A percentile compares a stretch with the other conserved stretches of the same genome.
Evolutionary conservation across 2,888 invertebrate species (phyloP).

Genomic region (Conchocele bisecta): DNA sequence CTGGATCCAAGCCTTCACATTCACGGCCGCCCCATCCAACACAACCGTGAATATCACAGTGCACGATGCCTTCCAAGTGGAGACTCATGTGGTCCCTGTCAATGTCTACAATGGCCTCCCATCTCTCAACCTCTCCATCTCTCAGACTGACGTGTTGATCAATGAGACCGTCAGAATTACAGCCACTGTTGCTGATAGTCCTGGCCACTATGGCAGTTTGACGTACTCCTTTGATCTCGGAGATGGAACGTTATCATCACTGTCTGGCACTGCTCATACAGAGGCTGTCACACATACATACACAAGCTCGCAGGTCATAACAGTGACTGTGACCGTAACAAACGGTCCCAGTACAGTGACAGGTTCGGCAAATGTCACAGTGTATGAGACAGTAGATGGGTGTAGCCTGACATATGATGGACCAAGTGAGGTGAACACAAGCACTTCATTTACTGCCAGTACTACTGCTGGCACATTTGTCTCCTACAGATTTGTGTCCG

Average conservation of each 20-base stretch:
- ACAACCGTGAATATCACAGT: constrained; percentile 12
- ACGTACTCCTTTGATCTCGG: constrained; percentile 48
- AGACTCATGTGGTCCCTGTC: constrained; percentile 1
- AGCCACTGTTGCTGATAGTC: constrained; percentile 23
- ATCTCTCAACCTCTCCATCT: constrained; percentile 17
- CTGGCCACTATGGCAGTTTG: constrained; percentile 48
- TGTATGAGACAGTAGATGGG: constrained; percentile 46
- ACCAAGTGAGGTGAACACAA: constrained; percentile 25
- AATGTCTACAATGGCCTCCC: constrained; percentile 46
- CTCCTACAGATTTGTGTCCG: constrained; percentile 40
- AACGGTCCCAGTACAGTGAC: constrained; percentile 48
- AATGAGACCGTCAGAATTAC: constrained; percentile 11
- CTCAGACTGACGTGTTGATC: constrained; percentile 4
- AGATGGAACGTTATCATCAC: constrained; percentile 35
- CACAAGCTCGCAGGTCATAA: constrained; percentile 38
- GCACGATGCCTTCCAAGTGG: constrained; percentile 34
- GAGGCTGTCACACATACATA: constrained; percentile 40
- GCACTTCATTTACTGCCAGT: constrained; percentile 38
- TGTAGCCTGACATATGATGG: constrained; percentile 38
- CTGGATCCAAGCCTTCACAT: constrained; percentile 25
- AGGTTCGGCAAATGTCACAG: constrained; percentile 25
- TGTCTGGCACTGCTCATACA: background rate
- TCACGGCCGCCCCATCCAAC: constrained; percentile 8
- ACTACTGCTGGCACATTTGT: constrained; percentile 44
- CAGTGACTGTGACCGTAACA: constrained; percentile 42